phyloP scores from a whole-genome alignment of 2,797 vertebrate genomes.

The Danio tinwini region DNA sequence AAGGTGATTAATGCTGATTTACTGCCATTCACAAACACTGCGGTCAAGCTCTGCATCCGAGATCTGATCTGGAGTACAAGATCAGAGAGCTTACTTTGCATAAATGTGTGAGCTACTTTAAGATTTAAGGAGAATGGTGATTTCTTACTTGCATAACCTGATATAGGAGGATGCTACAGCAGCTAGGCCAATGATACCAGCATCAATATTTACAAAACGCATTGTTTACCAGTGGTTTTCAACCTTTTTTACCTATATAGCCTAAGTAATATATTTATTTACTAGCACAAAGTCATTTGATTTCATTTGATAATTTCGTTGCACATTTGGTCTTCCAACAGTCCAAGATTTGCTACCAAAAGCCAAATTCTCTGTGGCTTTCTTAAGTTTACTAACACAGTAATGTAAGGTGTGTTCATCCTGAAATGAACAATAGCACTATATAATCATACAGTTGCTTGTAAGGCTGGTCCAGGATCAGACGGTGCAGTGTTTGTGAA shows the following conservation, averaged over 20 bases:
- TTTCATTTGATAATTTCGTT: neutral
- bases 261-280: neutral
- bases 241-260: too few species aligned
- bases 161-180: neutral
- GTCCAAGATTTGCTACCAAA: neutral
- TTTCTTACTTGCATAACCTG: neutral
- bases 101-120: too few species aligned
- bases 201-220: too few species aligned
- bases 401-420: neutral
- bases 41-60: conserved; percentile 55
- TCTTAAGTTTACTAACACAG: neutral
- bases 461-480: conserved; percentile 8
- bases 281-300: neutral
- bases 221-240: too few species aligned
- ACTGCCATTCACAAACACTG: conserved; percentile 62
- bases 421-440: neutral
- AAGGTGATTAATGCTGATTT: conserved; percentile 86
- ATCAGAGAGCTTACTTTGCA: conserved; percentile 16
- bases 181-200: neutral
- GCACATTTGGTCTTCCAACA: neutral
- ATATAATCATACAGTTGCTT: too few species aligned
- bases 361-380: neutral
- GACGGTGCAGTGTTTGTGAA: conserved; percentile 32
- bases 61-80: conserved; percentile 23
- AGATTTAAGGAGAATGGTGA: neutral